These are phyloP conservation scores for Andrena bicolor DNA, from an alignment of 2,888 invertebrate species.

Conservation along the genomic window DNA sequence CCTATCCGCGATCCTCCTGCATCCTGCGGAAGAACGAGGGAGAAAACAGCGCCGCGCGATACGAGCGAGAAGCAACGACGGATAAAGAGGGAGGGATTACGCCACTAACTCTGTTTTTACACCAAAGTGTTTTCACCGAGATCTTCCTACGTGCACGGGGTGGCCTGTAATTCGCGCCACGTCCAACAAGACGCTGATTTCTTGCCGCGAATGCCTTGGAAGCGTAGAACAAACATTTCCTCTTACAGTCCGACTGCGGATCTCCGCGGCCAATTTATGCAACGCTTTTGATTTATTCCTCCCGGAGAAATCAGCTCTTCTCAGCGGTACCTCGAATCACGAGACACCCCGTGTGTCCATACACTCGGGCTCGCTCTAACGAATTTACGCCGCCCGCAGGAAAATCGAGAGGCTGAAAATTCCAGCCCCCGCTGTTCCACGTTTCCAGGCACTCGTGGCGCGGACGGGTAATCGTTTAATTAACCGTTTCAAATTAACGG, in stretches of 20 bases:
- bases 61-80: constrained; percentile 11
- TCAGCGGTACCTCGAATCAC: not conserved
- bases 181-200: not conserved
- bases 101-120: constrained; percentile 80
- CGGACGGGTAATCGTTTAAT: constrained; percentile 29
- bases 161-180: constrained; percentile 5
- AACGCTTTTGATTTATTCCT: not conserved
- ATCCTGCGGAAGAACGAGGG: constrained; percentile 46
- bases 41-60: constrained; percentile 29
- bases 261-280: too few relatives aligned
- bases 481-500: constrained; percentile 14
- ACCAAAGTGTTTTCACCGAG: constrained; percentile 75
- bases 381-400: constrained; percentile 34
- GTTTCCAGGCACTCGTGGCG: not conserved
- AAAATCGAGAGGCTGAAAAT: constrained; percentile 35
- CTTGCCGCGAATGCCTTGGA: too few relatives aligned
- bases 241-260: too few relatives aligned
- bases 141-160: constrained; percentile 57
- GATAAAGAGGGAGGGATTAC: constrained; percentile 74
- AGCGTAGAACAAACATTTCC: too few relatives aligned
- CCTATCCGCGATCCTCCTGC: constrained; percentile 64
- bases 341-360: not conserved
- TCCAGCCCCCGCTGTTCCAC: not conserved
- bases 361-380: constrained; percentile 12
- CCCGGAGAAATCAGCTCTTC: not conserved